Percentiles rank a stretch among this genome's conserved stretches.
These are phyloP conservation scores for Chaetodon auriga DNA, from an alignment of 2,113 vertebrate species.

Conservation along the genomic window DNA sequence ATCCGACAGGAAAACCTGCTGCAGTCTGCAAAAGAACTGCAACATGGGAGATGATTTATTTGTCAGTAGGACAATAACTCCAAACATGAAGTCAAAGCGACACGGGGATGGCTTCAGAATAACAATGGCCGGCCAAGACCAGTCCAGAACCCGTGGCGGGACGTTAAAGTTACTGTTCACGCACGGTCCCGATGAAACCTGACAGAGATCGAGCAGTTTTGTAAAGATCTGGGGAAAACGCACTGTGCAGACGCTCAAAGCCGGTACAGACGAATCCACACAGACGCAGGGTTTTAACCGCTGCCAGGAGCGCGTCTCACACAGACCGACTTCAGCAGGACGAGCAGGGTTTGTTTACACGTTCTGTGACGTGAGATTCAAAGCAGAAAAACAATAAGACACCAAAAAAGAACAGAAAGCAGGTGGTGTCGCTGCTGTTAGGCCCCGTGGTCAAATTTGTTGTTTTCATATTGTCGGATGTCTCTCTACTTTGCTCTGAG, in stretches of 20 bases:
- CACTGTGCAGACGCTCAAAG: background rate
- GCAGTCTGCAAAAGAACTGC: background rate
- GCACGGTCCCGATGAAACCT: background rate
- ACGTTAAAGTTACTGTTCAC: background rate
- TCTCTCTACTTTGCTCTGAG: no score
- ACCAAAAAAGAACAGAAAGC: background rate
- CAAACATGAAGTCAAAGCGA: conserved; percentile 1
- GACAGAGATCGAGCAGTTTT: background rate
- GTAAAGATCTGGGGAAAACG: background rate
- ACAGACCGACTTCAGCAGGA: background rate
- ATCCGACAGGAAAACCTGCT: background rate
- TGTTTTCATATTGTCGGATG: no score
- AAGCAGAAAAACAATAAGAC: background rate
- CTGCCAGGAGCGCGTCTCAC: background rate
- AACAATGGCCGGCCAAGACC: background rate
- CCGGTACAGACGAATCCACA: background rate
- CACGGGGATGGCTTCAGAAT: background rate
- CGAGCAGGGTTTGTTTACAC: background rate
- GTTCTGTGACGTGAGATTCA: background rate
- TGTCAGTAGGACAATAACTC: conserved; percentile 11
- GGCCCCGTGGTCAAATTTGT: no score
- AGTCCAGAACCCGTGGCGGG: background rate
- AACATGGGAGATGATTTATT: conserved; percentile 2
- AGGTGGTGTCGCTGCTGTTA: background rate
- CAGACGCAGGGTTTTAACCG: background rate